Conservation (phyloP, 2,888 invertebrate species). For the Drosophila vallismaia region DNA sequence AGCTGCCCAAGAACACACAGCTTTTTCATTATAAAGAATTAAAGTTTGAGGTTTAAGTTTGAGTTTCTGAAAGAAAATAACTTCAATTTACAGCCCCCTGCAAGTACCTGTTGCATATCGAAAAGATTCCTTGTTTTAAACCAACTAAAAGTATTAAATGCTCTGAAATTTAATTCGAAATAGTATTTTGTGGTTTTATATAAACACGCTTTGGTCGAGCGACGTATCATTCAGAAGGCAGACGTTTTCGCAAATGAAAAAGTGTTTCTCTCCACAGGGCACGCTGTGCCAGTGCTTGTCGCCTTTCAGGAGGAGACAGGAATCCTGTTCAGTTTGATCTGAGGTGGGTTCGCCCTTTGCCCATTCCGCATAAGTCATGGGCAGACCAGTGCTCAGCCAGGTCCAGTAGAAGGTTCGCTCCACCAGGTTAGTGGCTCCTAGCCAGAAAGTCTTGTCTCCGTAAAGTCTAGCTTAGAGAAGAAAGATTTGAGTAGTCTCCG, state of each 20-base stretch:
- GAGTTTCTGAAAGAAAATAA: no score
- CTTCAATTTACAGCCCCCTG: no score
- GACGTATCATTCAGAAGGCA: conserved; percentile 22
- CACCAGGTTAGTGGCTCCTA: conserved; percentile 55
- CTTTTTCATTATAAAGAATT: no score
- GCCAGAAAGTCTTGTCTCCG: conserved; percentile 51
- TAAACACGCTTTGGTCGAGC: conserved; percentile 16
- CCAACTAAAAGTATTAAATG: not conserved
- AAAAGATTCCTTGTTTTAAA: no score
- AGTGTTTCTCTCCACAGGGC: conserved; percentile 38
- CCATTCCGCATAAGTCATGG: conserved; percentile 56
- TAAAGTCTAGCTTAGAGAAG: conserved; percentile 25
- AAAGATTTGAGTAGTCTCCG: not conserved
- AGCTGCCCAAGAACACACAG: no score
- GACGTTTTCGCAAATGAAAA: conserved; percentile 57
- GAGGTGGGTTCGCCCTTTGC: conserved; percentile 35
- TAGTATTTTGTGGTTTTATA: not conserved
- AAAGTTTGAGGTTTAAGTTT: no score
- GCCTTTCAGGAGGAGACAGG: conserved; percentile 41
- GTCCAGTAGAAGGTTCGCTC: conserved; percentile 38
- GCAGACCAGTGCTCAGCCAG: conserved; percentile 50
- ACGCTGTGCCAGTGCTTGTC: conserved; percentile 56
- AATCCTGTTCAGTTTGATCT: conserved; percentile 7
- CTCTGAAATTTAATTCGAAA: not conserved
- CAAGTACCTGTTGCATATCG: no score